phyloP scores from a whole-genome alignment of 2,888 invertebrate genomes.

The Trimorus sp. region DNA sequence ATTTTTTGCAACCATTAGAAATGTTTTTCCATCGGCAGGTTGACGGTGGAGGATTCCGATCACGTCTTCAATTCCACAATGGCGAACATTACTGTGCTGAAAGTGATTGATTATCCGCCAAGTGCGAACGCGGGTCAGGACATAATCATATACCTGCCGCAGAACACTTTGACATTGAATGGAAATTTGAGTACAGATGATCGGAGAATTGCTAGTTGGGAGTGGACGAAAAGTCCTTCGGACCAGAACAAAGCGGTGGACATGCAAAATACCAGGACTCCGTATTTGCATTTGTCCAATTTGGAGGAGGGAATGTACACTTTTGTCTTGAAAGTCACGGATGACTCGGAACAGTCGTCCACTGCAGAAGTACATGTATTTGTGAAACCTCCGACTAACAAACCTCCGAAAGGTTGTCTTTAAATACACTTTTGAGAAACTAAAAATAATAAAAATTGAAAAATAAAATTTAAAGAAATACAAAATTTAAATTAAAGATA shows the following conservation, averaged over 20 bases:
- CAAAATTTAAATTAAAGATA: background rate
- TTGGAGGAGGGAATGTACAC: constrained; percentile 97
- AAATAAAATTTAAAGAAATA: too few relatives aligned
- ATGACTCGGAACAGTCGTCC: constrained; percentile 93
- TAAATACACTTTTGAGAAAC: too few relatives aligned
- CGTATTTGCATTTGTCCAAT: constrained; percentile 93
- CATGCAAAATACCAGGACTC: constrained; percentile 97
- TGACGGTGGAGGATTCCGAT: constrained; percentile 96
- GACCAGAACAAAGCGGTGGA: constrained; percentile 96
- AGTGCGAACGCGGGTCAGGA: constrained; percentile 96
- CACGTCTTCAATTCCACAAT: constrained; percentile 92
- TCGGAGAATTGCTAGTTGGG: constrained; percentile 95
- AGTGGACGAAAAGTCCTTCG: constrained; percentile 95
- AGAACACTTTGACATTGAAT: constrained; percentile 91
- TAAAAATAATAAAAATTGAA: too few relatives aligned
- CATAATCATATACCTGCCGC: constrained; percentile 94
- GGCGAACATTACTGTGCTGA: constrained; percentile 94
- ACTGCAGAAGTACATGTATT: constrained; percentile 95
- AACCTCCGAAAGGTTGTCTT: constrained; percentile 91
- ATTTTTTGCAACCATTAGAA: constrained; percentile 3
- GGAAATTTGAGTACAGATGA: constrained; percentile 96
- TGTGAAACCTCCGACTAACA: constrained; percentile 94
- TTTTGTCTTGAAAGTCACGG: constrained; percentile 95
- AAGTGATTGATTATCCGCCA: constrained; percentile 96
- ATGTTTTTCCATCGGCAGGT: constrained; percentile 79